Evolutionary conservation across 92 coral and sea anemone genomes (phyloP).

Genomic region (Phenganax stokvisi): DNA sequence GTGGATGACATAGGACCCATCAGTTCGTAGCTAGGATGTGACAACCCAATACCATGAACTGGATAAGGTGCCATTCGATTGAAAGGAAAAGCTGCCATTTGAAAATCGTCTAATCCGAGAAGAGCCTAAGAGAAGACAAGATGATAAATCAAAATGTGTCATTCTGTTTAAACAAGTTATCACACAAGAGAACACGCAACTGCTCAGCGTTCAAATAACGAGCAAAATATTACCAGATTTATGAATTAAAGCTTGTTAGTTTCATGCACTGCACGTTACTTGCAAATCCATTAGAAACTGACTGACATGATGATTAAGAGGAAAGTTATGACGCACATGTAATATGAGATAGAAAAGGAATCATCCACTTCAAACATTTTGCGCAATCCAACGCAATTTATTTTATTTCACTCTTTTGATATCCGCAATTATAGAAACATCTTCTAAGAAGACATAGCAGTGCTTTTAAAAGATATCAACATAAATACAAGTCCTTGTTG

Average conservation of each 20-base stretch:
- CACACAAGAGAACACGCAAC: neutral
- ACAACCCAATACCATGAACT: conserved; percentile 36
- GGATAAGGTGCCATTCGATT: conserved; percentile 40
- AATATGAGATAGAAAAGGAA: neutral
- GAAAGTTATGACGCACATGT: conserved; percentile 19
- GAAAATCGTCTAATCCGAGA: conserved; percentile 37
- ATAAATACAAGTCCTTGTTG: neutral
- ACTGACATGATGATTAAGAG: conserved; percentile 34
- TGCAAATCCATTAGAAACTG: conserved; percentile 38
- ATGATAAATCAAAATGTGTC: conserved; percentile 15
- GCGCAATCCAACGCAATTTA: neutral
- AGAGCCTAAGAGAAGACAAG: conserved; percentile 20
- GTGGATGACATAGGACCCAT: conserved; percentile 27
- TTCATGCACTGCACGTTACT: neutral
- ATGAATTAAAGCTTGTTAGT: conserved; percentile 1
- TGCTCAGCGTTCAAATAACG: neutral
- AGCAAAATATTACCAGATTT: conserved; percentile 12
- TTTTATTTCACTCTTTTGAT: neutral
- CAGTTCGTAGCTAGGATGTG: conserved; percentile 41
- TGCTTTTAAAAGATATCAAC: neutral
- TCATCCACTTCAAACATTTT: neutral
- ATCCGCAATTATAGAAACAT: neutral
- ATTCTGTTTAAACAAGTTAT: neutral
- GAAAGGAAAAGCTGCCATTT: conserved; percentile 43
- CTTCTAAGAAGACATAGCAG: neutral